phyloP scores from a whole-genome alignment of 2,888 invertebrate genomes.

The Campaea margaritaria region DNA sequence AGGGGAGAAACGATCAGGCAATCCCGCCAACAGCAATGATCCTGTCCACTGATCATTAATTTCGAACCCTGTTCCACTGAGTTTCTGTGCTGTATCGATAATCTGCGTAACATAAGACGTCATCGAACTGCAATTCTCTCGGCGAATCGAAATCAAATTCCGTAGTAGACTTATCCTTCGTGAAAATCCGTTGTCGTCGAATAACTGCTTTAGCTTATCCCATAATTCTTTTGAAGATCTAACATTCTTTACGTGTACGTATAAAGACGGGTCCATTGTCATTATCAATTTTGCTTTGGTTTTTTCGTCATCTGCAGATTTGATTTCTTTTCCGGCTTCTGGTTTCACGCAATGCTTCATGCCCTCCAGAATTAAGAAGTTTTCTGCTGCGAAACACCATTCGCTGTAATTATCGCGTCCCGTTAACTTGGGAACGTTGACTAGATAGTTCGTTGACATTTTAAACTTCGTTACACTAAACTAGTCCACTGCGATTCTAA shows the following conservation, averaged over 20 bases:
- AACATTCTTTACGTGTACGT: slow-evolving; percentile 24
- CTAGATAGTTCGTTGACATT: neutral
- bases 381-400: neutral
- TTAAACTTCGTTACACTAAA: no score
- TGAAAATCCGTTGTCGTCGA: slow-evolving; percentile 10
- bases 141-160: neutral
- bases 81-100: slow-evolving; percentile 39
- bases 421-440: neutral
- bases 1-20: slow-evolving; percentile 30
- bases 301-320: slow-evolving; percentile 11
- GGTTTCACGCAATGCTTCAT: neutral
- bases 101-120: slow-evolving; percentile 32
- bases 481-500: no score
- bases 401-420: neutral
- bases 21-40: slow-evolving; percentile 38
- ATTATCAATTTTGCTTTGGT: slow-evolving; percentile 32
- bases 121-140: neutral
- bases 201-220: slow-evolving; percentile 19
- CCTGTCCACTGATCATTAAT: slow-evolving; percentile 46
- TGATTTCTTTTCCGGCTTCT: neutral
- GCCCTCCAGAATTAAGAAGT: neutral
- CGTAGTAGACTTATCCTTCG: neutral
- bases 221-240: slow-evolving; percentile 21
- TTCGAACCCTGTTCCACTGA: slow-evolving; percentile 40
- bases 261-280: slow-evolving; percentile 33